phyloP scores from a whole-genome alignment of 2,113 vertebrate genomes.

The Sinocyclocheilus maitianheensis region DNA sequence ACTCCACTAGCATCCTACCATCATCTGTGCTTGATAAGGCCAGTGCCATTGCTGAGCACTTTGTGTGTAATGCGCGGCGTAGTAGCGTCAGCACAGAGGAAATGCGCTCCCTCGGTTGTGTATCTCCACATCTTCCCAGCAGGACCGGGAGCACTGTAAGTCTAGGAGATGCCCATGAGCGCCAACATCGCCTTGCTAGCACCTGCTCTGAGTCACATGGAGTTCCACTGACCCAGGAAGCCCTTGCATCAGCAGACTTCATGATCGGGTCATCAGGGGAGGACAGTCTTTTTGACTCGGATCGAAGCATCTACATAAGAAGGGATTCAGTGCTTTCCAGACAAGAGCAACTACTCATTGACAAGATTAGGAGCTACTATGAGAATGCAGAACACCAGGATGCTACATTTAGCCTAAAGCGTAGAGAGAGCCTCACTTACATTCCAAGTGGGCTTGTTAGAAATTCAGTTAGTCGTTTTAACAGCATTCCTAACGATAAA shows the following conservation, averaged over 20 bases:
- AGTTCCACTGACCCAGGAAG: conserved; percentile 15
- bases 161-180: conserved; percentile 69
- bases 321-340: conserved; percentile 81
- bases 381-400: conserved; percentile 81
- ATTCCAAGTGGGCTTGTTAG: conserved; percentile 90
- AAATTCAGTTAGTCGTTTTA: conserved; percentile 83
- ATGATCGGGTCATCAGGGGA: conserved; percentile 59
- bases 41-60: conserved; percentile 84
- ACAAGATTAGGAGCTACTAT: conserved; percentile 90
- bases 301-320: conserved; percentile 57
- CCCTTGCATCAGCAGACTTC: conserved; percentile 46
- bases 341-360: conserved; percentile 84
- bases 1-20: conserved; percentile 80
- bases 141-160: conserved; percentile 77
- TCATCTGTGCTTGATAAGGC: conserved; percentile 89
- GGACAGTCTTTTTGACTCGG: conserved; percentile 60
- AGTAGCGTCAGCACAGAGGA: conserved; percentile 77
- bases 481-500: conserved; percentile 74
- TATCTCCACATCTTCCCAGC: conserved; percentile 70
- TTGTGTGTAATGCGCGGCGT: conserved; percentile 73
- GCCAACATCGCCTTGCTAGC: conserved; percentile 41
- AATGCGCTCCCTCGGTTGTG: conserved; percentile 58
- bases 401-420: conserved; percentile 76
- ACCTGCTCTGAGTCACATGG: conserved; percentile 1
- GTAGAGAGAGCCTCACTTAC: conserved; percentile 90